Evolutionary conservation across 2,888 invertebrate genomes (phyloP).

Genomic region (Dryadula phaetusa): DNA sequence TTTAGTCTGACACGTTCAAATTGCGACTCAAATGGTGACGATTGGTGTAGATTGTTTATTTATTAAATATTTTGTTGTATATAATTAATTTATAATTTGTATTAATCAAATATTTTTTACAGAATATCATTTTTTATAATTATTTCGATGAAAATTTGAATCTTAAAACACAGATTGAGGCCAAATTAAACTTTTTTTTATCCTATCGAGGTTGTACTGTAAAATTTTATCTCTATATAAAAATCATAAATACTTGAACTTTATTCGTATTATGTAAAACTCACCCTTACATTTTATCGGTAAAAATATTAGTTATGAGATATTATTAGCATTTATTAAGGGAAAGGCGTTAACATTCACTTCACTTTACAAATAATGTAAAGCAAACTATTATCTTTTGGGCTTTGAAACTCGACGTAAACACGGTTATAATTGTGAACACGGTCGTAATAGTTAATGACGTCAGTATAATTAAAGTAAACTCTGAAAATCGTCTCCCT

Average conservation of each 20-base stretch:
- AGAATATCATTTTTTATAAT: too few relatives aligned
- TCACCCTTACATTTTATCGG: neutral
- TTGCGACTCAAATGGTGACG: neutral
- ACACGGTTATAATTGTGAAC: conserved; percentile 16
- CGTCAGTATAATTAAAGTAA: conserved; percentile 40
- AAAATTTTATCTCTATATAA: too few relatives aligned
- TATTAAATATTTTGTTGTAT: neutral
- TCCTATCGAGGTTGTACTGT: too few relatives aligned
- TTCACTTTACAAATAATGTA: neutral
- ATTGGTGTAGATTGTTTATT: too few relatives aligned
- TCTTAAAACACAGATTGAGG: too few relatives aligned
- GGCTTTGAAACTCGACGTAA: conserved; percentile 6
- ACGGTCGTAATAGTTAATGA: conserved; percentile 32
- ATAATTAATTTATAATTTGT: too few relatives aligned
- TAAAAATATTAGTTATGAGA: neutral
- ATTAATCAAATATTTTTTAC: too few relatives aligned
- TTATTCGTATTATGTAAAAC: neutral
- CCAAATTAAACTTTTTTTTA: too few relatives aligned
- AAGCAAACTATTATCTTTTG: conserved; percentile 1
- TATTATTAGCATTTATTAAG: neutral
- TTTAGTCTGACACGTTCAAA: neutral
- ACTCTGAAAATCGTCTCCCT: conserved; percentile 62
- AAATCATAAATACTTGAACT: too few relatives aligned
- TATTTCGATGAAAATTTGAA: too few relatives aligned
- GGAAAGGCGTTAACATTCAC: neutral